phyloP scores from a whole-genome alignment of 2,113 vertebrate genomes.

The Callaeas wilsoni region DNA sequence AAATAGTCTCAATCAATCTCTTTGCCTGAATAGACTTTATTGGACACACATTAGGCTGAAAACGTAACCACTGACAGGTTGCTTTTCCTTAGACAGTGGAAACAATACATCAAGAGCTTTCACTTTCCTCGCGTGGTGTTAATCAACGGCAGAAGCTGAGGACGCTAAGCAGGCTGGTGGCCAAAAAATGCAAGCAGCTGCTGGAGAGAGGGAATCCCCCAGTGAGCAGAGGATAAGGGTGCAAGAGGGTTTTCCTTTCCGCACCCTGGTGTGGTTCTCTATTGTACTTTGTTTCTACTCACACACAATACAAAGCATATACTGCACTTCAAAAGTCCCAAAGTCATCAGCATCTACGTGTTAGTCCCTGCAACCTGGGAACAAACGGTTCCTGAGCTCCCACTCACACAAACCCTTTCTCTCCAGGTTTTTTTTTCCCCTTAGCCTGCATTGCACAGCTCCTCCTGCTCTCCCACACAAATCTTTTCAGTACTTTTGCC shows the following conservation, averaged over 20 bases:
- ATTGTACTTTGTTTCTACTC: neutral
- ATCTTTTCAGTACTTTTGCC: neutral
- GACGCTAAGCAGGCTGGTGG: neutral
- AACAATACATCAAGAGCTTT: slow-evolving; percentile 38
- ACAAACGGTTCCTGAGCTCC: neutral
- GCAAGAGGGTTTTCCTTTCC: neutral
- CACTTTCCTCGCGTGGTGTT: slow-evolving; percentile 35
- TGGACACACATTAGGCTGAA: neutral
- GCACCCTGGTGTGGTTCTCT: neutral
- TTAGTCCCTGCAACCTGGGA: neutral
- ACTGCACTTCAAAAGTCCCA: neutral
- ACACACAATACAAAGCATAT: neutral
- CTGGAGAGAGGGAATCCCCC: slow-evolving; percentile 62
- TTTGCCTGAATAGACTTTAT: neutral
- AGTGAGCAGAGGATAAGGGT: neutral
- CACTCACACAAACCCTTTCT: neutral
- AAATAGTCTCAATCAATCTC: neutral
- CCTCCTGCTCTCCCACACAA: neutral
- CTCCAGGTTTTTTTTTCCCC: neutral
- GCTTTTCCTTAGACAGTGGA: slow-evolving; percentile 3
- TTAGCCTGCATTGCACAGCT: neutral
- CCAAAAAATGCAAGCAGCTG: slow-evolving; percentile 58
- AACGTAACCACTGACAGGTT: neutral
- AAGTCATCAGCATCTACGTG: slow-evolving; percentile 17
- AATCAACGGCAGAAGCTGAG: slow-evolving; percentile 53